Evolutionary conservation across 2,888 invertebrate species (phyloP).

Genomic region (Pheosia tremula): DNA sequence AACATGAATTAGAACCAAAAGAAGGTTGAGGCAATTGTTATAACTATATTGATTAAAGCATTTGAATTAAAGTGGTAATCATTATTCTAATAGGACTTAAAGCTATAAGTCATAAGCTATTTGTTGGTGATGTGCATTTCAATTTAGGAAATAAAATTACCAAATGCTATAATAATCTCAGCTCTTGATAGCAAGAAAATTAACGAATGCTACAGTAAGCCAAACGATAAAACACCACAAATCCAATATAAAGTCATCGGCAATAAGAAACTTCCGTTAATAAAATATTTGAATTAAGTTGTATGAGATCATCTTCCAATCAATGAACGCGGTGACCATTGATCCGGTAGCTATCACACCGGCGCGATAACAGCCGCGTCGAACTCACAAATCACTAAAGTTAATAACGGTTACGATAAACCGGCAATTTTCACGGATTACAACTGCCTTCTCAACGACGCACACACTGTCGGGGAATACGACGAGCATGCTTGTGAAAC

Average conservation of each 20-base stretch:
- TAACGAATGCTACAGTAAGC: no score
- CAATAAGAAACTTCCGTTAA: background rate
- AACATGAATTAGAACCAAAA: no score
- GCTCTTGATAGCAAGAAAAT: no score
- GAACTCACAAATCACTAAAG: slow-evolving; percentile 41
- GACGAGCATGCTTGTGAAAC: slow-evolving; percentile 12
- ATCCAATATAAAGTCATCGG: background rate
- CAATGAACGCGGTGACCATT: slow-evolving; percentile 30
- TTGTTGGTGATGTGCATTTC: no score
- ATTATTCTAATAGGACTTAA: no score
- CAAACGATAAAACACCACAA: background rate
- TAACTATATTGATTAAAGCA: no score
- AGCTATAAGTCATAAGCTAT: no score
- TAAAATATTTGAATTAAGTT: slow-evolving; percentile 21
- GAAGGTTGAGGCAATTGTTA: no score
- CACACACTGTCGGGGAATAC: slow-evolving; percentile 40
- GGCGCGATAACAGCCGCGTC: slow-evolving; percentile 35
- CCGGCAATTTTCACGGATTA: slow-evolving; percentile 66
- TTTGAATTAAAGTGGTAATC: no score
- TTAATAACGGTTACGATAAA: slow-evolving; percentile 56
- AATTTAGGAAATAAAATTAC: no score
- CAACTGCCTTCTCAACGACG: slow-evolving; percentile 35
- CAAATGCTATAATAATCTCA: no score
- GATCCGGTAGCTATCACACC: slow-evolving; percentile 35
- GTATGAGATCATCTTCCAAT: slow-evolving; percentile 17